Base-by-base conservation (phyloP, 2,797 vertebrate genomes). In the Oophaga sylvatica region DNA sequence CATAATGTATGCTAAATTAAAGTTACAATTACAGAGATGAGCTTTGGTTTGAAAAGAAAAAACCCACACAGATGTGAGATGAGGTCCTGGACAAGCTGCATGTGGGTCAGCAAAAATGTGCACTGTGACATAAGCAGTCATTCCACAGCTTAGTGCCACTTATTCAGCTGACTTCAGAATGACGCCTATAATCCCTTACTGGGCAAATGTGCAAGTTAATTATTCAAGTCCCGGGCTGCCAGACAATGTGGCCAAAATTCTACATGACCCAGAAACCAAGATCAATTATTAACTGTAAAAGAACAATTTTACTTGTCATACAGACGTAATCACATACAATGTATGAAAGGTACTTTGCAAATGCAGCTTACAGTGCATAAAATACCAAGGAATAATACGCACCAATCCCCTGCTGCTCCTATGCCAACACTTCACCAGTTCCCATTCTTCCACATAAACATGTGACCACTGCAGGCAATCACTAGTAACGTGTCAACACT, bases 141-240 rank as follows among this genome's bases (percentile, higher is more conserved):
- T 31, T 48, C 35, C 67, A 19, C n/a, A 29, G 62, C 59, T 63
- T 67, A 84, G 26, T 41, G 26, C 73, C 48, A 35, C 48, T 56
- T 48, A 68, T 57, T 63, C 35, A 53, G 75, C 76, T 11, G 62
- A 85, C 29, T 67, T 16, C 7, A 57, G 45, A 77, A 41, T 41
- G 35, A 84, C 0, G 73, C 10, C 45, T 53, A 26, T 48, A 85
- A 85, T 85, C 70, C 26, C 29, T 78, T 22, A 78, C 35, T n/a
- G 48, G 62, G 53, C 59, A 65, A 85, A 56, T 77, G 59, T 56
- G 16, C 62, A 35, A 19, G 73, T 79, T 79, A 79, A 70, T 85
- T 65, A 85, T 85, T 79, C 19, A 15, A 59, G 57, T n/a, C 35
- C 26, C 48, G 13, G 62, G 7, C 22, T 81, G 60, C 20, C 41